Conservation (phyloP, 2,797 vertebrate species). For the Ammospiza maritima region DNA sequence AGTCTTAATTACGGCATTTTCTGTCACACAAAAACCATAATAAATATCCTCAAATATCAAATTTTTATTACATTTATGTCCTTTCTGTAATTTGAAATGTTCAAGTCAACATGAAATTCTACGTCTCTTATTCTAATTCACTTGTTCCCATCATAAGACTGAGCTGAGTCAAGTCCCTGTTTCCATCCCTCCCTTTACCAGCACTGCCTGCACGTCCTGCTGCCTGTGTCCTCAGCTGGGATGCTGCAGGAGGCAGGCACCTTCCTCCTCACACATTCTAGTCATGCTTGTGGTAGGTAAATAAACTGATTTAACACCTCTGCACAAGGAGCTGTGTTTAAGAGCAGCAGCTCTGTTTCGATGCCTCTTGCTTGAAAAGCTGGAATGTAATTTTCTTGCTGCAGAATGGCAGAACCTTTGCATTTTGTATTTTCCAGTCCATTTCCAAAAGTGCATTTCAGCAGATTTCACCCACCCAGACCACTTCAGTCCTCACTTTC, state of each 20-base stretch:
- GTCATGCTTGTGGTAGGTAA: background rate
- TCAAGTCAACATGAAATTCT: background rate
- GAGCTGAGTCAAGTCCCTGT: background rate
- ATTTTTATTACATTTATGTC: background rate
- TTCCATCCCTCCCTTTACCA: background rate
- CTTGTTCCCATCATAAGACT: background rate
- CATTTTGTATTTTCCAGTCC: background rate
- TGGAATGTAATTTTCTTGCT: background rate
- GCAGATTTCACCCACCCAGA: background rate
- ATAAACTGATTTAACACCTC: background rate
- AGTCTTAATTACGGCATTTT: conserved; percentile 7
- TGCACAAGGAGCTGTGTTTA: background rate
- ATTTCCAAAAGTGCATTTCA: background rate
- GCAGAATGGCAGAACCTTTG: background rate
- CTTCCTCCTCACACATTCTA: background rate
- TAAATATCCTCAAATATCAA: background rate
- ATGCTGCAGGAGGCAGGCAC: background rate
- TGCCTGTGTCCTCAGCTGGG: background rate
- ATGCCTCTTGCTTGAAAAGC: background rate
- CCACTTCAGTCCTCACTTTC: background rate
- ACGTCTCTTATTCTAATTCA: background rate
- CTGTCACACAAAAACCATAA: background rate
- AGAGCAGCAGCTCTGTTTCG: background rate
- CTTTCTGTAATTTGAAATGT: background rate
- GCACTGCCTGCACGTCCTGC: background rate